Evolutionary conservation across 2,113 vertebrate genomes (phyloP).

Genomic region (Dasyornis broadbenti): DNA sequence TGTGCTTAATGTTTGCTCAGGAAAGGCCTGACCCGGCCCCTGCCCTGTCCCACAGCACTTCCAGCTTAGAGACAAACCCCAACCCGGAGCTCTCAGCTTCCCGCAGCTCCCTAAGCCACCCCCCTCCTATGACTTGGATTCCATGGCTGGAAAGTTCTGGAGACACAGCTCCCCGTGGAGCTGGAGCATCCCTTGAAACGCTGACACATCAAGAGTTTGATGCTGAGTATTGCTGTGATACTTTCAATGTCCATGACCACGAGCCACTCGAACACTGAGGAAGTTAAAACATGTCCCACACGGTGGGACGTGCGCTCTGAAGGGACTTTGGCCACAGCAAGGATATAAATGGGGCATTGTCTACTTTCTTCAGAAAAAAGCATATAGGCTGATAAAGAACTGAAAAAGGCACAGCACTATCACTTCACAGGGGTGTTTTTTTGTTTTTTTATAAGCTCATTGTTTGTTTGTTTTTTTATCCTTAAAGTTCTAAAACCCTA

Average conservation of each 20-base stretch:
- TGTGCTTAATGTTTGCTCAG: conserved; percentile 63
- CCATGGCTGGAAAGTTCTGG: neutral
- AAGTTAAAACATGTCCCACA: conserved; percentile 78
- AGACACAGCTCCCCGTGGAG: neutral
- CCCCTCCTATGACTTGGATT: neutral
- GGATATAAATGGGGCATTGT: conserved; percentile 75
- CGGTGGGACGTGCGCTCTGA: conserved; percentile 85
- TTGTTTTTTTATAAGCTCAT: conserved; percentile 56
- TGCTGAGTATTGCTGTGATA: conserved; percentile 95
- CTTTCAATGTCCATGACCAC: conserved; percentile 78
- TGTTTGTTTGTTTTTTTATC: conserved; percentile 20
- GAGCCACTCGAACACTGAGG: conserved; percentile 34
- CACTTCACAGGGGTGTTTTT: conserved; percentile 75
- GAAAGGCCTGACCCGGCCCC: neutral
- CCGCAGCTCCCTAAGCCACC: neutral
- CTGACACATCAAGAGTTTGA: conserved; percentile 39
- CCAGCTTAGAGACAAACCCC: neutral
- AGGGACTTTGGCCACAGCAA: conserved; percentile 93
- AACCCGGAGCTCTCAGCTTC: neutral
- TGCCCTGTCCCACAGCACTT: neutral
- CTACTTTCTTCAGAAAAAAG: conserved; percentile 76
- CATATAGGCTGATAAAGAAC: conserved; percentile 63
- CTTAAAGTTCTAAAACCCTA: conserved; percentile 77
- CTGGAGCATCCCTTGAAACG: conserved; percentile 32
- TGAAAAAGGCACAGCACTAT: conserved; percentile 90